These are phyloP conservation scores for Heliconius hewitsoni DNA, from an alignment of 1,140 invertebrate genomes.

Conservation along the genomic window DNA sequence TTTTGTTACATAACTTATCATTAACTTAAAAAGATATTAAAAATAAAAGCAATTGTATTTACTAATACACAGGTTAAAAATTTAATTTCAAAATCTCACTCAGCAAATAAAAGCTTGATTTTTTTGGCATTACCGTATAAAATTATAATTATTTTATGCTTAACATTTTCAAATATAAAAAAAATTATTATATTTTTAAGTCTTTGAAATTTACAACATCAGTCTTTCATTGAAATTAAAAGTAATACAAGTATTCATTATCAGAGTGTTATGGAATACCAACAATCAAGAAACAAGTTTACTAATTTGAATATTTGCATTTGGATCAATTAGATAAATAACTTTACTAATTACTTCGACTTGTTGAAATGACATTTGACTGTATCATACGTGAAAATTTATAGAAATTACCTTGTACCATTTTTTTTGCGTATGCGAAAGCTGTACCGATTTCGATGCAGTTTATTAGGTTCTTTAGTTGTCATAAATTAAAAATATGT, in stretches of 20 bases:
- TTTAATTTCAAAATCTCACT: neutral
- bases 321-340: slow-evolving; percentile 9
- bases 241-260: neutral
- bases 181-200: neutral
- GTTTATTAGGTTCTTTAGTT: neutral
- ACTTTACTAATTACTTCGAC: neutral
- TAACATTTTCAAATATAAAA: neutral
- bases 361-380: neutral
- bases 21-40: neutral
- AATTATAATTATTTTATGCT: neutral
- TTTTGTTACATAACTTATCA: neutral
- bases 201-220: neutral
- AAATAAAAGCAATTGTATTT: slow-evolving; percentile 3
- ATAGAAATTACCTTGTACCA: neutral
- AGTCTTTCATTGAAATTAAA: neutral
- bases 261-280: neutral
- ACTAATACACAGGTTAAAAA: neutral
- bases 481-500: slow-evolving; percentile 30
- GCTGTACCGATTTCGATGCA: neutral
- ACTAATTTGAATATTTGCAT: neutral
- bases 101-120: too few relatives aligned
- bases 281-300: neutral
- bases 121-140: neutral
- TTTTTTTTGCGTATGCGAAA: neutral
- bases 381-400: too few relatives aligned